These are phyloP conservation scores for Pachyseris speciosa DNA, from an alignment of 64 coral and sea anemone genomes.

Conservation along the genomic window DNA sequence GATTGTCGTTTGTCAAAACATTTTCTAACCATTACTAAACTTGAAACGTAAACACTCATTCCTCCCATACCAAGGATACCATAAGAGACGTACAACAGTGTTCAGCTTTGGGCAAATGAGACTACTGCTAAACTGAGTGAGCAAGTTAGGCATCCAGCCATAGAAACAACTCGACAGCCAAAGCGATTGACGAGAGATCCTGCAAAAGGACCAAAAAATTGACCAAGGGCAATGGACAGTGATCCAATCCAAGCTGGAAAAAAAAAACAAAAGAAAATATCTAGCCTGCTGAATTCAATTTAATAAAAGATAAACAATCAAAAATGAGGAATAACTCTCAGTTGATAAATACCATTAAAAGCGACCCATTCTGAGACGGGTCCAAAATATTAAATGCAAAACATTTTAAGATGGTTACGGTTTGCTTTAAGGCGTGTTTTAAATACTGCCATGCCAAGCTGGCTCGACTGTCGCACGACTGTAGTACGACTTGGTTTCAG, in stretches of 20 bases:
- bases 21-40: neutral
- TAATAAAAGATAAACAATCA: no score
- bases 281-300: no score
- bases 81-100: slow-evolving; percentile 23
- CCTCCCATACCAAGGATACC: slow-evolving; percentile 20
- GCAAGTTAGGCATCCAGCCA: slow-evolving; percentile 27
- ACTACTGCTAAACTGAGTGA: slow-evolving; percentile 2
- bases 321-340: no score
- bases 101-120: slow-evolving; percentile 10
- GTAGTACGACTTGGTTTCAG: no score
- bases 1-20: slow-evolving; percentile 55
- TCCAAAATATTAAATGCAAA: no score
- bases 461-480: no score
- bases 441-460: no score
- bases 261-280: no score
- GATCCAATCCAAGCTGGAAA: slow-evolving; percentile 64
- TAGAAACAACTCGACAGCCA: slow-evolving; percentile 35
- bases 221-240: slow-evolving; percentile 9
- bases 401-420: no score
- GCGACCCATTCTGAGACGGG: no score
- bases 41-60: slow-evolving; percentile 12
- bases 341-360: no score
- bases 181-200: slow-evolving; percentile 21
- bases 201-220: slow-evolving; percentile 15
- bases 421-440: no score